These are phyloP conservation scores for Malachius bipustulatus DNA, from an alignment of 2,888 invertebrate genomes.

Conservation along the genomic window DNA sequence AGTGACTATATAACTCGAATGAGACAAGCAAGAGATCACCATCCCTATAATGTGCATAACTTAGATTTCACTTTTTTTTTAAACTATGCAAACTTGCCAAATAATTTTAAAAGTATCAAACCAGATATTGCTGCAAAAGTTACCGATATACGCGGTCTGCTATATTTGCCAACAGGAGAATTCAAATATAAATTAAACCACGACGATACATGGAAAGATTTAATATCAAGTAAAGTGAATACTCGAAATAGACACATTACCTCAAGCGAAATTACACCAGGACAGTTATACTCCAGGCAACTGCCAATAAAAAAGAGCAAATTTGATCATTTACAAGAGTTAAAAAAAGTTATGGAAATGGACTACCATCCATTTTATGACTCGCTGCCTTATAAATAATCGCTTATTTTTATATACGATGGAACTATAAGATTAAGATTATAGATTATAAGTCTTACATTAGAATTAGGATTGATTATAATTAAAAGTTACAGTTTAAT, in stretches of 20 bases:
- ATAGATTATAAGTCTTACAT: too few species aligned
- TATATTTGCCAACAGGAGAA: conserved; percentile 3
- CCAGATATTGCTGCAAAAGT: not conserved
- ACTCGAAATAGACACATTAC: conserved; percentile 3
- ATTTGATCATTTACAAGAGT: conserved; percentile 1
- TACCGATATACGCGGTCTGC: conserved; percentile 1
- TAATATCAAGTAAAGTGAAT: not conserved
- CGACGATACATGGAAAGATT: conserved; percentile 3
- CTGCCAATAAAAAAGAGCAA: not conserved
- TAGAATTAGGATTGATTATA: too few species aligned
- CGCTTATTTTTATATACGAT: not conserved
- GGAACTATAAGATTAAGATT: too few species aligned
- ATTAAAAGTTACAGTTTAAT: not conserved
- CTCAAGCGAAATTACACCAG: conserved; percentile 2
- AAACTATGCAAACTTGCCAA: not conserved
- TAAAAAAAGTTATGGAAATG: not conserved
- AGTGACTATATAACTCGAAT: conserved; percentile 2
- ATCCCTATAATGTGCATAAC: conserved; percentile 1
- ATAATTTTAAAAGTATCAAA: not conserved
- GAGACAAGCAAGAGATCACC: conserved; percentile 2
- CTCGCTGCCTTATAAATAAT: not conserved
- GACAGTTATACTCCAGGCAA: conserved; percentile 1
- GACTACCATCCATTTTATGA: not conserved
- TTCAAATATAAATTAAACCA: conserved; percentile 1
- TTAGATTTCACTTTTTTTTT: conserved; percentile 1